Base-by-base conservation (phyloP, 2,888 invertebrate species). In the Seladonia tumulorum region DNA sequence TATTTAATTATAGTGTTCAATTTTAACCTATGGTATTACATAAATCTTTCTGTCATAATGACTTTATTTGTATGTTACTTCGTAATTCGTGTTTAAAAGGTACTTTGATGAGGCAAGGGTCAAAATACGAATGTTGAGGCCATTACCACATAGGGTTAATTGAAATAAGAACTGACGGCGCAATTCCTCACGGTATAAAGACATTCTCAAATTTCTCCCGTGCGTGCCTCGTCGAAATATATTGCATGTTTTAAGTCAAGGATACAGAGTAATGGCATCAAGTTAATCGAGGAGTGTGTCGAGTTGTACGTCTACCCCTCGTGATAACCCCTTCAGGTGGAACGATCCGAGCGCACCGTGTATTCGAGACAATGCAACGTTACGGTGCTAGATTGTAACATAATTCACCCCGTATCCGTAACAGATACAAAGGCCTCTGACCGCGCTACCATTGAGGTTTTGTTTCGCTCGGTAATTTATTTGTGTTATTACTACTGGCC, bases 341-440 rank as follows among this genome's bases (percentile, higher is more conserved):
- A 53, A 42, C n/a, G 45, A 70, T 77, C n/a, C 49, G 18, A 77
- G 39, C 49, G 22, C 18, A 49, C 49, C 7, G 53, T 53, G 49
- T 18, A 77, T 39, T 42, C 70, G 49, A 77, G 53, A 77, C 53
- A 77, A 77, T 70, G 18, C 25, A 39, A 25, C 25, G 25, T 49
- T 77, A 22, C 42, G 63, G 35, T 29, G 18, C 22, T 63, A 66
- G 18, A 22, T 66, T 63, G 45, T 16, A 22, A 63, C 63, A 76
- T 76, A 66, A 76, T 63, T 76, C 47, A 66, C 63, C 45, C 42
- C n/a, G 29, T 29, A 66, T 66, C 76, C 47, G 63, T 76, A 63
- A 76, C 76, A n/a, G 63, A 35, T 76, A 45, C 76, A 76, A 76
- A 47, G 10, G 2, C 25, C 12, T 53, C 53, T 53, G 53, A 16